Base-by-base conservation (phyloP, 2,797 vertebrate genomes). In the Catamblyrhynchus diadema region DNA sequence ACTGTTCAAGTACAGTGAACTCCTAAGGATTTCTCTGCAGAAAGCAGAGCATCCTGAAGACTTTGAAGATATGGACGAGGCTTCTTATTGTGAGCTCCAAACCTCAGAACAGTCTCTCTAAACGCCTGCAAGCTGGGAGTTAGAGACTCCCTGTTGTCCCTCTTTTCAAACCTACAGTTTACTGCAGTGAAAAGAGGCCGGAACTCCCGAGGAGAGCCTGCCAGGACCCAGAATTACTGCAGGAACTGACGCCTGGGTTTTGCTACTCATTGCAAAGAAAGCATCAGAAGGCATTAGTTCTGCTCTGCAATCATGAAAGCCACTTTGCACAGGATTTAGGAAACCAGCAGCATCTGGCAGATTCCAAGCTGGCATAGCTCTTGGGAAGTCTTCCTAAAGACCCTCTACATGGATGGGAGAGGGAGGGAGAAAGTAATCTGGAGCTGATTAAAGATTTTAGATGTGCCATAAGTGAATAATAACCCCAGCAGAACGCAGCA, bases 351-450 rank as follows among this genome's bases (percentile, higher is more conserved):
- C 23, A 72, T 25, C 81, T 7, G 30, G 78, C 73, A 56, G 91
- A 41, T 84, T 77, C 82, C 93, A 94, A 48, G 77, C 70, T 81
- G 88, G 77, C 82, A 61, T 0, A 41, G 66, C 53, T 72, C 80
- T 66, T 48, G 88, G 90, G 92, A 92, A 86, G 42, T 28, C 44
- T 71, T 90, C 83, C 90, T 61, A 37, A 90, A 85, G 79, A 37
- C 64, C 81, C 48, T 57, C 33, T 27, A 11, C 37, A 56, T 3
- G 24, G 41, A 54, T 7, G 5, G 16, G 39, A 35, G 24, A 73
- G 35, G 33, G 28, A 85, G 19, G 23, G 24, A 69, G 62, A 41
- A 39, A 71, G 60, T 85, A 64, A 67, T 82, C 81, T 61, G 66
- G 56, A n/a, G 79, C 57, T 71, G 84, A 82, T 82, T 71, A 86